Evolutionary conservation across 2,888 invertebrate species (phyloP), one percentile per base, ranked within the genome.

Genomic region (Automeris io): DNA sequence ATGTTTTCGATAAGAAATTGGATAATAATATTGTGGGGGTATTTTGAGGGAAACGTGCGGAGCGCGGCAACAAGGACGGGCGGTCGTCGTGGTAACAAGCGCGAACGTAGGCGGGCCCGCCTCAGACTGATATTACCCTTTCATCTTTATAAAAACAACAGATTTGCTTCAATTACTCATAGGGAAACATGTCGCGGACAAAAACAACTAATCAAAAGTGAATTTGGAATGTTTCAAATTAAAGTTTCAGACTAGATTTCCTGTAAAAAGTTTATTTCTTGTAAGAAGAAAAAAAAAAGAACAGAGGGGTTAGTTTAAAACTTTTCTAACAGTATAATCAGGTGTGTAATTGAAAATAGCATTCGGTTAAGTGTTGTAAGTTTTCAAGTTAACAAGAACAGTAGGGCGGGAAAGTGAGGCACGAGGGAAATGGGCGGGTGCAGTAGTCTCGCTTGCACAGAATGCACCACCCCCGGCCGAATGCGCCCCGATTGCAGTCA

Each of bases 321-420:
- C 24, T 39, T 46, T 46, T 35, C 34, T 37, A 46, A 49, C 39
- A 50, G 48, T 51, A 54, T 43, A 51, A 57, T 56, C 47, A 46
- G 44, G 40, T 54, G 55, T 57, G 53, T 56, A 60, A 58, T 61
- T 50, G 40, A 35, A 41, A 55, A 49, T 49, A 18, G 42, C 40
- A 47, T 39, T 39, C 26, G 31, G 47, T 44, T 33, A 31, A 46
- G 47, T 47, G 39, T 47, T 66, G 64, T 68, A 72, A 77, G 65
- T 72, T 75, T 61, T 54, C 42, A 65, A 69, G 59, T 71, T 61
- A 67, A 55, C 51, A 58, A 56, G 66, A 72, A 65, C 68, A 73
- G 63, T 76, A 81, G 81, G 83, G 86, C 83, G 83, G 79, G 80
- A 85, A 85, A 79, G 83, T 80, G 82, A 85, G 79, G 77, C 76